These are phyloP conservation scores for Todiramphus saurophagus DNA, from an alignment of 2,113 vertebrate species.

Conservation along the genomic window DNA sequence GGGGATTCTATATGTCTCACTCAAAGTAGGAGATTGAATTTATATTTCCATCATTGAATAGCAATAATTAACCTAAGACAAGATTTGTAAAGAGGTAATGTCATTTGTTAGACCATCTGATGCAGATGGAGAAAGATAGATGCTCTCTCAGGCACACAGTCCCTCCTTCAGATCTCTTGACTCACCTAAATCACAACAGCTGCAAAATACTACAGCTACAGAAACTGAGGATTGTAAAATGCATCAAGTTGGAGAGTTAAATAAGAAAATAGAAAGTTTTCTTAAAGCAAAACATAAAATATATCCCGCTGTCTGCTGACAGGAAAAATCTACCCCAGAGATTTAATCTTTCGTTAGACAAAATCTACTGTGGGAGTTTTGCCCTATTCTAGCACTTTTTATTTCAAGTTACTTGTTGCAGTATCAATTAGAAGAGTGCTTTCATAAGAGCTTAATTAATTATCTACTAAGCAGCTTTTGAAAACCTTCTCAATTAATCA, in stretches of 20 bases:
- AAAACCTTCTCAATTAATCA: constrained; percentile 27
- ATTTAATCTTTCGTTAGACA: background rate
- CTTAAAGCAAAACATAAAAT: background rate
- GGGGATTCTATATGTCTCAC: background rate
- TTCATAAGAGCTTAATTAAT: constrained; percentile 30
- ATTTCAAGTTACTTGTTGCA: background rate
- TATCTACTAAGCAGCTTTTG: constrained; percentile 23
- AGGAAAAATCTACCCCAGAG: background rate
- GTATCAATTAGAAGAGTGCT: constrained; percentile 11
- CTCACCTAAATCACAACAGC: background rate
- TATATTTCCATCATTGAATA: background rate
- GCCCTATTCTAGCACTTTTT: background rate
- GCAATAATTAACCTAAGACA: background rate
- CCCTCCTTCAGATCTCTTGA: background rate
- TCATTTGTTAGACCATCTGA: background rate
- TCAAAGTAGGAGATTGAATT: background rate
- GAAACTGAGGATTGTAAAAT: background rate
- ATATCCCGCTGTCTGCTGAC: background rate
- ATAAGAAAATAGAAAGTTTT: background rate
- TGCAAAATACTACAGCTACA: background rate
- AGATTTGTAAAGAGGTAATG: background rate
- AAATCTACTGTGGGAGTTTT: background rate
- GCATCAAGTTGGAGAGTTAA: background rate
- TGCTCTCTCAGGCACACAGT: background rate
- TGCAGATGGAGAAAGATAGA: background rate